A percentile compares a stretch with the other conserved stretches of the same genome.
phyloP scores from a whole-genome alignment of 2,888 invertebrate species.

The Villa cingulata region DNA sequence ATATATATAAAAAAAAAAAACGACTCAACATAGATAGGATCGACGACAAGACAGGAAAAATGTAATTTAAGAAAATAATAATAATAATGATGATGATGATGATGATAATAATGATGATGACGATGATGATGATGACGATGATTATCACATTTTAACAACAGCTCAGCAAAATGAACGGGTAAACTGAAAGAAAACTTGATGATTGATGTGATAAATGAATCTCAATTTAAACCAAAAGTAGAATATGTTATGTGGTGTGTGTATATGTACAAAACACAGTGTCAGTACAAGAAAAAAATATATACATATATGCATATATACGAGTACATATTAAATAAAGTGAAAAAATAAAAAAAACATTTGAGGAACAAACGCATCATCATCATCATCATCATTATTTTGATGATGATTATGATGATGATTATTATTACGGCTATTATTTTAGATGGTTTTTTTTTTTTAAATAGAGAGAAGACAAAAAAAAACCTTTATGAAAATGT shows the following conservation, averaged over 20 bases:
- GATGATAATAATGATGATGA: neutral
- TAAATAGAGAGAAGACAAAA: neutral
- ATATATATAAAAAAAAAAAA: too few species aligned
- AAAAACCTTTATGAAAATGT: neutral
- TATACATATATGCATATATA: too few species aligned
- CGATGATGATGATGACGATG: neutral
- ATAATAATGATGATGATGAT: neutral
- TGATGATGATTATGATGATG: neutral
- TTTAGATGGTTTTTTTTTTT: too few species aligned
- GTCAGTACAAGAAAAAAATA: too few species aligned
- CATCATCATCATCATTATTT: neutral
- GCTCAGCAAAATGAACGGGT: too few species aligned
- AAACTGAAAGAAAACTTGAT: neutral
- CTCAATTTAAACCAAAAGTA: neutral
- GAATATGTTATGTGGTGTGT: too few species aligned
- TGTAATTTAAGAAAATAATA: neutral
- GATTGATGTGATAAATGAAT: neutral
- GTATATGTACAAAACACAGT: too few species aligned
- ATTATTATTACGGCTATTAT: too few species aligned
- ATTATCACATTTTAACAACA: too few species aligned
- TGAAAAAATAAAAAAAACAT: neutral
- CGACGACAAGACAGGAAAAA: too few species aligned
- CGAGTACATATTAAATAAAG: too few species aligned
- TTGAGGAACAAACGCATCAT: neutral
- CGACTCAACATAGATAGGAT: too few species aligned